Evolutionary conservation across 2,888 invertebrate genomes (phyloP).

Genomic region (Cepaea hortensis): DNA sequence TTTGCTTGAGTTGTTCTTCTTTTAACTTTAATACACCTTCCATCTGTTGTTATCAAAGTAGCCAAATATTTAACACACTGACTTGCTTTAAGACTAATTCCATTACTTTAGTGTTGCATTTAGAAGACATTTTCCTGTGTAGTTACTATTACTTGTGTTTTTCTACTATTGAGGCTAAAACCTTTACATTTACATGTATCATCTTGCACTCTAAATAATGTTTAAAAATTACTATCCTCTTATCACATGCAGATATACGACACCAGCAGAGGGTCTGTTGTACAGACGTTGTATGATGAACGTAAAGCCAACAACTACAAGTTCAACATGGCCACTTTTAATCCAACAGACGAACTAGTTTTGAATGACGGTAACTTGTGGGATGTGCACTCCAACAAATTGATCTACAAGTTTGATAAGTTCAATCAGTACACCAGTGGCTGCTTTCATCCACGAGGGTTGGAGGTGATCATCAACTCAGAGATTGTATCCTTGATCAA

Average conservation of each 20-base stretch:
- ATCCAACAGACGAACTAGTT: constrained; percentile 94
- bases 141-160: too few relatives aligned
- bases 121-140: too few relatives aligned
- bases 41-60: too few relatives aligned
- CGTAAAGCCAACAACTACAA: constrained; percentile 93
- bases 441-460: constrained; percentile 95
- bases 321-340: constrained; percentile 94
- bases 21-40: too few relatives aligned
- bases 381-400: constrained; percentile 89
- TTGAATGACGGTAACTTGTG: constrained; percentile 96
- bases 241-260: constrained; percentile 86
- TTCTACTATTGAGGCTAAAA: too few relatives aligned
- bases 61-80: too few relatives aligned
- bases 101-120: too few relatives aligned
- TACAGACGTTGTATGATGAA: constrained; percentile 85
- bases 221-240: too few relatives aligned
- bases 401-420: constrained; percentile 98
- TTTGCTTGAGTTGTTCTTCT: too few relatives aligned
- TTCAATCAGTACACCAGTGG: constrained; percentile 95
- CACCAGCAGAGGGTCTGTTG: constrained; percentile 85
- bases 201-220: neutral
- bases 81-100: too few relatives aligned
- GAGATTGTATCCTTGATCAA: constrained; percentile 82
- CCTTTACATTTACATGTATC: too few relatives aligned
- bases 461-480: constrained; percentile 97